Evolutionary conservation across 2,113 vertebrate species (phyloP).

Genomic region (Oreochromis aureus): DNA sequence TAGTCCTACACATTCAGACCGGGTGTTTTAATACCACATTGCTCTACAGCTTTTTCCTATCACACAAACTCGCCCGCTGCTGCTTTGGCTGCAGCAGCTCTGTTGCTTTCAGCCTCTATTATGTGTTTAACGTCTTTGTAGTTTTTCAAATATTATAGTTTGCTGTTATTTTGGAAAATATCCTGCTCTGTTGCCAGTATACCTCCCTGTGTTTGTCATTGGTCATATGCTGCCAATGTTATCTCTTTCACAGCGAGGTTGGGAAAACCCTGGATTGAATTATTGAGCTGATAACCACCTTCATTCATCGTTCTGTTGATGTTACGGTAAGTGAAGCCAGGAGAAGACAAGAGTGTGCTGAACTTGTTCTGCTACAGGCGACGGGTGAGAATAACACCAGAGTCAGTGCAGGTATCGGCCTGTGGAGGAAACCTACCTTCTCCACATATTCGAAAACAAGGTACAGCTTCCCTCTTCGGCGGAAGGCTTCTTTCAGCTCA

Average conservation of each 20-base stretch:
- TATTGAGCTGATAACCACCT: neutral
- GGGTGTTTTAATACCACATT: neutral
- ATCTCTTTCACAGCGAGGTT: neutral
- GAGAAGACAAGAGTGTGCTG: neutral
- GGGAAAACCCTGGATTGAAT: neutral
- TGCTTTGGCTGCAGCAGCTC: neutral
- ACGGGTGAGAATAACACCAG: neutral
- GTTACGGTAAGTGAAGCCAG: neutral
- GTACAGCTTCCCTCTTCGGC: conserved; percentile 93
- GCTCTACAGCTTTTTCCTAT: neutral
- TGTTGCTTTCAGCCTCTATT: neutral
- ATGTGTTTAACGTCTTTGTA: neutral
- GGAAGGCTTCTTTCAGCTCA: conserved; percentile 96
- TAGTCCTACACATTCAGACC: neutral
- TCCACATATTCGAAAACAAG: conserved; percentile 87
- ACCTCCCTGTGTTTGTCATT: neutral
- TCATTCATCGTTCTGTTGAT: neutral
- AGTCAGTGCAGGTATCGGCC: too few relatives aligned
- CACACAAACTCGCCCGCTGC: neutral
- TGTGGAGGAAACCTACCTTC: conserved; percentile 48
- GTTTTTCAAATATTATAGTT: neutral
- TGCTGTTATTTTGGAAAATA: neutral
- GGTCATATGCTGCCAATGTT: neutral
- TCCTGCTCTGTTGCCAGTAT: neutral
- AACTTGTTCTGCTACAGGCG: neutral